Conservation (phyloP, 2,888 invertebrate species). For the Lasioglossum calceatum region DNA sequence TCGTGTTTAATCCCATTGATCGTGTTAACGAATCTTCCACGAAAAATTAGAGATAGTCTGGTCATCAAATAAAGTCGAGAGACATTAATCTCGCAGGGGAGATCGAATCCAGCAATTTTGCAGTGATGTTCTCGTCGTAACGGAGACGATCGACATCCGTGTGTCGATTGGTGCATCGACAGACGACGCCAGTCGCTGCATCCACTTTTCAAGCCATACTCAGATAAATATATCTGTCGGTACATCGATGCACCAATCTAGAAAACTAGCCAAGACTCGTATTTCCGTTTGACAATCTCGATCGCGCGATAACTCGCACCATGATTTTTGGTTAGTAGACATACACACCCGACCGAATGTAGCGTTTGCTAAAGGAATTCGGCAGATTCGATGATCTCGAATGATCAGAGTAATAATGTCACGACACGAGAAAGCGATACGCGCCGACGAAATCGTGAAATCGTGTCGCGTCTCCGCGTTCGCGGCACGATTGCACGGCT, state of each 20-base stretch:
- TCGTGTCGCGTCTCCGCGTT: slow-evolving; percentile 68
- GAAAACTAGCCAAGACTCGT: background rate
- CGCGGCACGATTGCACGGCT: slow-evolving; percentile 57
- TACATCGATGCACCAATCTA: background rate
- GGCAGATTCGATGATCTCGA: background rate
- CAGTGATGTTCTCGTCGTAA: background rate
- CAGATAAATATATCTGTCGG: background rate
- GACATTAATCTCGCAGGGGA: background rate
- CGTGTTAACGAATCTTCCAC: background rate
- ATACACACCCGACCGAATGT: background rate
- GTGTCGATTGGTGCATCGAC: background rate
- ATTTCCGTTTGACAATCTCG: background rate
- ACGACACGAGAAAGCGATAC: background rate
- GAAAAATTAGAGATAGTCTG: background rate
- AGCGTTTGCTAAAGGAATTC: background rate
- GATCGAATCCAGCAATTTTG: background rate
- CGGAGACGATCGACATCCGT: background rate
- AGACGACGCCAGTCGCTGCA: background rate
- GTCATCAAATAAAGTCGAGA: background rate
- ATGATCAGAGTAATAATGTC: background rate
- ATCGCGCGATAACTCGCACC: background rate
- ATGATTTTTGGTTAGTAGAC: background rate
- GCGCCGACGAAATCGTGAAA: slow-evolving; percentile 48
- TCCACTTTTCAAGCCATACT: background rate
- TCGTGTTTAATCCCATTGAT: background rate